Evolutionary conservation across 2,113 vertebrate species (phyloP), one percentile per base, ranked within the genome.

Genomic region (Manacus vitellinus): DNA sequence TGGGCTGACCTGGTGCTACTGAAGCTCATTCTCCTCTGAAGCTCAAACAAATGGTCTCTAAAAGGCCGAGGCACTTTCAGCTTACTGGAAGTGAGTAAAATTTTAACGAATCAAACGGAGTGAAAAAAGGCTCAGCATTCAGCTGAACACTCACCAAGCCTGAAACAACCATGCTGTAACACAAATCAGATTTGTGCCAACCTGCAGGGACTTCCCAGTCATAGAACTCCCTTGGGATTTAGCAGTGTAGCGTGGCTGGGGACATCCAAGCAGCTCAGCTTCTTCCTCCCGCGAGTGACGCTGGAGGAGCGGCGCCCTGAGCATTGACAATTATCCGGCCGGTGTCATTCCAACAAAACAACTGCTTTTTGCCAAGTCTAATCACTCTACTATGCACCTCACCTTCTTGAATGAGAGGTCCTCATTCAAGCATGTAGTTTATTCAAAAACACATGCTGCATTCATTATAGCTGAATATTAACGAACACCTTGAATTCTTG

Each of bases 391-490:
- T 75, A 24, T 72, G 86, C 56, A 79, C 88, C 70, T 92, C 88
- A 91, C 92, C 95, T 96, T 85, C 85, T 39, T 78, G 92, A 96
- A 92, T 89, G 88, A 95, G 92, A 89, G 66, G 73, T 65, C 84
- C 73, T 89, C 92, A 65, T 68, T 92, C 91, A 94, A 92, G 85
- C 92, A 71, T 75, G 91, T 43, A 72, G 88, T 74, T 92, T 80
- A 68, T 81, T 94, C 89, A 35, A 33, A 94, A 90, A 81, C 94
- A 95, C 95, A 95, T 84, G 83, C 83, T 95, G 94, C 76, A 87
- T 94, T 94, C 88, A 94, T 96, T 96, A 94, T 5, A 81, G 91
- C 62, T 90, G 91, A 91, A 85, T 94, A 92, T 94, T 96, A 95
- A 94, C 43, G 2, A 97, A 95, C 94, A 96, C 96, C 95, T 96